Evolutionary conservation across 2,113 vertebrate genomes (phyloP).

Genomic region (Microcebus lehilahytsara): DNA sequence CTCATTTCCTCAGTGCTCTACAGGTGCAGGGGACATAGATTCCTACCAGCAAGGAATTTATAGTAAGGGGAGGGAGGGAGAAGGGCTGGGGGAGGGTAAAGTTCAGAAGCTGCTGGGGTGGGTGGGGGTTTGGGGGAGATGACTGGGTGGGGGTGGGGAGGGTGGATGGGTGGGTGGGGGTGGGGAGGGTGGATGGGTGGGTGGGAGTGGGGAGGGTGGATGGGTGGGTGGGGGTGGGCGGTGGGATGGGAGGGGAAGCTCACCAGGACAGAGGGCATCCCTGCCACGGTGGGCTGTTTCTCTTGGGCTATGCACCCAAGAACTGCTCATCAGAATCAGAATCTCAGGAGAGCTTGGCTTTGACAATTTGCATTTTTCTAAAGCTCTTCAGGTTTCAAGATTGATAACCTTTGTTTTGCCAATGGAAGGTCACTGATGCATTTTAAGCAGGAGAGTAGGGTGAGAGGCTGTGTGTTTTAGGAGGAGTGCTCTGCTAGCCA

Average conservation of each 20-base stretch:
- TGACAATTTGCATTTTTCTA: background rate
- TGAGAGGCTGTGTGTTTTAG: background rate
- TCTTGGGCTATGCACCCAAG: background rate
- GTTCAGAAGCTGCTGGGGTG: background rate
- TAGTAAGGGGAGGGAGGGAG: background rate
- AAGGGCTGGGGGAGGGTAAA: background rate
- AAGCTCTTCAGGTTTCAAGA: background rate
- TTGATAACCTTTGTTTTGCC: background rate
- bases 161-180: too few species aligned
- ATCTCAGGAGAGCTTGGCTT: background rate
- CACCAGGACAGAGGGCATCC: background rate
- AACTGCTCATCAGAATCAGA: background rate
- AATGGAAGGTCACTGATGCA: background rate
- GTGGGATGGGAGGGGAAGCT: background rate
- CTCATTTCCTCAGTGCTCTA: background rate
- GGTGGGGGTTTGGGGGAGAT: too few species aligned
- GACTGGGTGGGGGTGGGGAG: too few species aligned
- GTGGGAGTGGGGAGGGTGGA: too few species aligned
- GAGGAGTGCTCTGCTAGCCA: background rate
- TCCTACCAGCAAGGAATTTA: background rate
- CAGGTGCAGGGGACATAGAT: background rate
- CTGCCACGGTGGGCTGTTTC: accelerated
- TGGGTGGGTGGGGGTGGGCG: too few species aligned
- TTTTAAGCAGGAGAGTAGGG: background rate
- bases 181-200: too few species aligned